Conservation (phyloP, 2,797 vertebrate species). For the Paratrypauchen microcephalus region DNA sequence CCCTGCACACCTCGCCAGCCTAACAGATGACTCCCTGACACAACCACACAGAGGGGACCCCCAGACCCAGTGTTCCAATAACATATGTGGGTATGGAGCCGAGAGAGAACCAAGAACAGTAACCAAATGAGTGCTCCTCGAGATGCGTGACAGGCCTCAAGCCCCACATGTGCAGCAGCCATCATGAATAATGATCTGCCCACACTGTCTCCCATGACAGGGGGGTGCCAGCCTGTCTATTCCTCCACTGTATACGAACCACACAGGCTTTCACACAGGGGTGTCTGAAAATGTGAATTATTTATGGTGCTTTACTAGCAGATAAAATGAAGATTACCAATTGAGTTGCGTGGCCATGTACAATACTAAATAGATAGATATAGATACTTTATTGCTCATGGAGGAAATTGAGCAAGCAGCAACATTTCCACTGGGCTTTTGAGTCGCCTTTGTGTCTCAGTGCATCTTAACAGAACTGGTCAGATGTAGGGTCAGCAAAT, state of each 20-base stretch:
- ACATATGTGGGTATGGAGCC: slow-evolving; percentile 42
- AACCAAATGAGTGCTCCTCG: slow-evolving; percentile 32
- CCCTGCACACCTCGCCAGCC: slow-evolving; percentile 7
- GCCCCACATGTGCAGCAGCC: slow-evolving; percentile 32
- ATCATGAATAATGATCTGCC: slow-evolving; percentile 54
- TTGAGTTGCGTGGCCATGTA: background rate
- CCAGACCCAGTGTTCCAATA: slow-evolving; percentile 42
- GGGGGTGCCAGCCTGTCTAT: slow-evolving; percentile 32
- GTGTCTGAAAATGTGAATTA: slow-evolving; percentile 42
- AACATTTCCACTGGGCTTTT: too few species aligned
- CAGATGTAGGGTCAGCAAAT: too few species aligned
- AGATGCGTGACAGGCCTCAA: slow-evolving; percentile 37
- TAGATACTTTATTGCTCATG: too few species aligned
- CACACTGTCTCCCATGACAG: slow-evolving; percentile 11
- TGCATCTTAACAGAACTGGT: too few species aligned
- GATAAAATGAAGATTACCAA: background rate
- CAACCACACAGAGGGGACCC: slow-evolving; percentile 27
- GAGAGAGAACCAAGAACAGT: slow-evolving; percentile 33
- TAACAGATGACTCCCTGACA: slow-evolving; percentile 42
- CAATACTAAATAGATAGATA: too few species aligned
- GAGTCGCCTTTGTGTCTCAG: too few species aligned
- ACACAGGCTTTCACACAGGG: slow-evolving; percentile 29
- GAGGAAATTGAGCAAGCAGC: too few species aligned
- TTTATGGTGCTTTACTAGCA: slow-evolving; percentile 26
- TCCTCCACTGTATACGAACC: slow-evolving; percentile 30